Base-by-base conservation (phyloP, 2,797 vertebrate species). In the Silurus aristotelis region DNA sequence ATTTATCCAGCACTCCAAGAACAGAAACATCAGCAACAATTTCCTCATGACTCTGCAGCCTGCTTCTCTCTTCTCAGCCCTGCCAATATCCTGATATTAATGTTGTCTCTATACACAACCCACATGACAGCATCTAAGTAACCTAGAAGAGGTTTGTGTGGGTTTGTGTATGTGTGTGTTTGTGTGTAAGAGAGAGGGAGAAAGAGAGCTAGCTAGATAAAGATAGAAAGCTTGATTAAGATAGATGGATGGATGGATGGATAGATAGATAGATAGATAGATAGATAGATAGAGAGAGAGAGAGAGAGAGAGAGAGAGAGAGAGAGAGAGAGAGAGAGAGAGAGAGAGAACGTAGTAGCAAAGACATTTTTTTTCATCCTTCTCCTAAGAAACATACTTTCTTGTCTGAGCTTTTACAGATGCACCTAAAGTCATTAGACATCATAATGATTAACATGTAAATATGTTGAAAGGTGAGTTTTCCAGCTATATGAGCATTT, bases 11-110 rank as follows among this genome's bases (percentile, higher is more conserved):
- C 85, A 85, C 58, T 88, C 82, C 75, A 72, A 80, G 87, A 90
- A 88, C 78, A 85, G 72, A 87, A 86, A 80, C 85, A 88, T 89
- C 88, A 90, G 89, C 89, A 89, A 89, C 85, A 90, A 90, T 79
- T 90, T 88, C 81, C 75, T 84, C 87, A 89, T 89, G 86, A 90
- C 67, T 84, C 83, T 20, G 85, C 89, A 89, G 55, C 82, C 71
- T 48, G 66, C 66, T 71, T 87, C 58, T 77, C 68, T 67, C 81
- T 71, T 87, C 85, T 86, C 86, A 81, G n/a, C 84, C 75, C 27
- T 12, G 38, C 89, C 82, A 84, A 85, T 86, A 61, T 86, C 43
- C 68, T 80, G 64, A 87, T 89, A 89, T 88, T 86, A 86, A 87
- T 86, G 82, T 84, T 83, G 31, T 66, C 58, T 85, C 78, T 81